A percentile compares a stretch with the other conserved stretches of the same genome.
Conservation (phyloP, 2,888 invertebrate genomes). For the Archips xylosteana region DNA sequence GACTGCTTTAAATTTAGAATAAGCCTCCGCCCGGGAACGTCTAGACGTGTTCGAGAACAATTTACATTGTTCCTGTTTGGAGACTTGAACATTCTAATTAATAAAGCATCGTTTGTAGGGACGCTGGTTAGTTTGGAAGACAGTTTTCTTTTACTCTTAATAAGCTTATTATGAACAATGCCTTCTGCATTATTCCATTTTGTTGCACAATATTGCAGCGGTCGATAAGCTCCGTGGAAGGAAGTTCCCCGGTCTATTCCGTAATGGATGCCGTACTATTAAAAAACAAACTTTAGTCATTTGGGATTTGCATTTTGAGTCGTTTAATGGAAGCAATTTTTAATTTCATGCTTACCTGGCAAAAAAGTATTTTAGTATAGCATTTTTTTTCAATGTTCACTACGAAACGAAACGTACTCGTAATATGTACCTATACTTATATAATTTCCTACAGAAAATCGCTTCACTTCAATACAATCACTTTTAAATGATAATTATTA, state of each 20-base stretch:
- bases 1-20: conserved; percentile 39
- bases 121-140: not conserved
- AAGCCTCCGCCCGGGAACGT: conserved; percentile 25
- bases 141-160: not conserved
- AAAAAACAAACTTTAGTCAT: conserved; percentile 10
- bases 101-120: not conserved
- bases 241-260: conserved; percentile 42
- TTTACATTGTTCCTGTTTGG: not conserved
- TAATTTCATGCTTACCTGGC: conserved; percentile 8
- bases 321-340: conserved; percentile 10
- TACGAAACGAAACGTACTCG: too few relatives aligned
- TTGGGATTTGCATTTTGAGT: conserved; percentile 10
- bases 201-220: conserved; percentile 56
- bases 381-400: not conserved
- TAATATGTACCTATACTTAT: too few relatives aligned
- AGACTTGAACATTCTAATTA: conserved; percentile 1
- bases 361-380: not conserved
- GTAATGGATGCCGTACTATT: conserved; percentile 47
- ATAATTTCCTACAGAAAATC: too few relatives aligned
- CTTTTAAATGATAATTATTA: too few relatives aligned
- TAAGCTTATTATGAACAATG: conserved; percentile 55
- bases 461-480: too few relatives aligned
- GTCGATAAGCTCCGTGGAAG: conserved; percentile 51
- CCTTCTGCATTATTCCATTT: conserved; percentile 9
- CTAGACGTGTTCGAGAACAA: conserved; percentile 25